These are phyloP conservation scores for Epinephelus lanceolatus DNA, from an alignment of 2,113 vertebrate genomes.

Conservation along the genomic window DNA sequence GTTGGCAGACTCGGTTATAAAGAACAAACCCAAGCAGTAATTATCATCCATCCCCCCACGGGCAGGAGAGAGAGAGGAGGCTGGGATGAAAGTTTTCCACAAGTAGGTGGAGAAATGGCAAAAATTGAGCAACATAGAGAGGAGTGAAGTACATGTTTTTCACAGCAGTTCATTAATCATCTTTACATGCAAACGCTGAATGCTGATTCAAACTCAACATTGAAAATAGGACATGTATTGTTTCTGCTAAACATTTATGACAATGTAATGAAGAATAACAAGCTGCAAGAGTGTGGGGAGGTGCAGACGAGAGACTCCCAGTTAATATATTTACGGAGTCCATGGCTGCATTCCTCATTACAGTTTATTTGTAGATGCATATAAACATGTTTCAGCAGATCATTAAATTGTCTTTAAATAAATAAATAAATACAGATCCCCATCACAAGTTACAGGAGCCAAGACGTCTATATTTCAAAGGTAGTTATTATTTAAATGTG, in stretches of 20 bases:
- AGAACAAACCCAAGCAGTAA: slow-evolving; percentile 42
- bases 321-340: no score
- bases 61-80: background rate
- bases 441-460: no score
- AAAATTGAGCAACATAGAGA: background rate
- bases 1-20: background rate
- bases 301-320: background rate
- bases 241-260: background rate
- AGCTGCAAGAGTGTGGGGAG: background rate
- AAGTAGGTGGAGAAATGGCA: slow-evolving; percentile 16
- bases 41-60: slow-evolving; percentile 15
- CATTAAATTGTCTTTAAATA: no score
- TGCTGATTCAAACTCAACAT: slow-evolving; percentile 14
- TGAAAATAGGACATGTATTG: background rate
- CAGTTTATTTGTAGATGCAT: no score
- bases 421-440: no score
- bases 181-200: background rate
- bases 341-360: no score
- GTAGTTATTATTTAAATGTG: no score
- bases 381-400: no score
- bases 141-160: background rate
- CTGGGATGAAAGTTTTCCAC: background rate
- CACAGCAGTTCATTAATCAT: slow-evolving; percentile 27
- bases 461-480: no score
- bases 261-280: background rate